Base-by-base conservation (phyloP, 2,888 invertebrate genomes). In the Macropis europaea region DNA sequence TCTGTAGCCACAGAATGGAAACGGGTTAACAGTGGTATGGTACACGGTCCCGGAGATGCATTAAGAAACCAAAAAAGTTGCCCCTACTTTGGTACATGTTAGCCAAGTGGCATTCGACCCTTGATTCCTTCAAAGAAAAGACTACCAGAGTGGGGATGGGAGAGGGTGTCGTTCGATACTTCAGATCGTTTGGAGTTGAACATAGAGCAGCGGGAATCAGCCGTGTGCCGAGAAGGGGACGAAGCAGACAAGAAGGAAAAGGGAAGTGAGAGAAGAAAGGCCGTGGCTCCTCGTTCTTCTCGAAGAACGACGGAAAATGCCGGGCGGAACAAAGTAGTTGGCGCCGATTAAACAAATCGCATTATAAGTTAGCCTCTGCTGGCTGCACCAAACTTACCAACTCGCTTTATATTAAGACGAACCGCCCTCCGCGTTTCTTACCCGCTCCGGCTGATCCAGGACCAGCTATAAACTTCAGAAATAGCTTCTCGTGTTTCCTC, bases 291-390 rank as follows among this genome's bases (percentile, higher is more conserved):
- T 76, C 75, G 72, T 79, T 66, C 74, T 69, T 72, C 72, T 64
- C 69, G 73, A 60, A 72, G 78, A 62, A 76, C 67, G 69, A 77
- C 61, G 73, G 79, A 73, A 77, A 81, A 81, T 64, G 83, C 73
- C 77, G 84, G 82, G 80, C 79, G 81, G 83, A 84, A 82, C 83
- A 85, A 88, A 87, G 87, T 88, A 88, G 86, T 87, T 88, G 89
- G 89, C 89, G 87, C 87, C 89, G 89, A 90, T 89, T 89, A 88
- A 89, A 88, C 88, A 90, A 90, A 89, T 90, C 88, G 87, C 86
- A 89, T 89, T 89, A 89, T 89, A 89, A 89, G 88, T 89, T 89
- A 86, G 86, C 85, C 84, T 82, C 84, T 83, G 84, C 83, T 86
- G 84, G 83, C 84, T 84, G 84, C 83, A 83, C 85, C 82, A 84